Conservation (phyloP, 2,113 vertebrate genomes). For the Pseudorasbora parva region DNA sequence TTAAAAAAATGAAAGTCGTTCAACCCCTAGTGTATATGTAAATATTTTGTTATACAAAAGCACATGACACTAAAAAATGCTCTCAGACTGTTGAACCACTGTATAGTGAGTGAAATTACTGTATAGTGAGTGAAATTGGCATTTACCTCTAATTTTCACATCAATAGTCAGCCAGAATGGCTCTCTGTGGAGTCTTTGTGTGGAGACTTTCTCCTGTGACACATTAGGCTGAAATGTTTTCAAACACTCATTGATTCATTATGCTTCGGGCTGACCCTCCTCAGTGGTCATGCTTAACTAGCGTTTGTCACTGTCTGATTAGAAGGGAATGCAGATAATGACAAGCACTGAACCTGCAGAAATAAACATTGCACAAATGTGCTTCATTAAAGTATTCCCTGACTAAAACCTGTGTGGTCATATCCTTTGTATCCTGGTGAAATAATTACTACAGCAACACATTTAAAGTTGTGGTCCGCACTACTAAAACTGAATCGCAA, state of each 20-base stretch:
- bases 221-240: conserved; percentile 41
- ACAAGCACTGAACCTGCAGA: not conserved
- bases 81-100: not conserved
- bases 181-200: conserved; percentile 36
- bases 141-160: not conserved
- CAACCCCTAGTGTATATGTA: no score
- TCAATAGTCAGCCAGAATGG: not conserved
- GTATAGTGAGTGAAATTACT: not conserved
- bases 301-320: conserved; percentile 34
- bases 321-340: conserved; percentile 24
- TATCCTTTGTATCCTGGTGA: not conserved
- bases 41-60: no score
- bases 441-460: not conserved
- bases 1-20: no score
- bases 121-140: not conserved
- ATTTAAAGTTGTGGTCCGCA: not conserved
- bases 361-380: conserved; percentile 24
- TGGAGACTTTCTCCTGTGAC: conserved; percentile 13
- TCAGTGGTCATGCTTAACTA: conserved; percentile 41
- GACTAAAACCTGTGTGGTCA: conserved; percentile 6
- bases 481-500: not conserved
- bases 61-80: not conserved
- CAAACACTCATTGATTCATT: conserved; percentile 43
- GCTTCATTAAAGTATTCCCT: conserved; percentile 34
- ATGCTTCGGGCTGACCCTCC: conserved; percentile 24